phyloP scores from a whole-genome alignment of 1,140 invertebrate genomes.

The Cephus cinctus region DNA sequence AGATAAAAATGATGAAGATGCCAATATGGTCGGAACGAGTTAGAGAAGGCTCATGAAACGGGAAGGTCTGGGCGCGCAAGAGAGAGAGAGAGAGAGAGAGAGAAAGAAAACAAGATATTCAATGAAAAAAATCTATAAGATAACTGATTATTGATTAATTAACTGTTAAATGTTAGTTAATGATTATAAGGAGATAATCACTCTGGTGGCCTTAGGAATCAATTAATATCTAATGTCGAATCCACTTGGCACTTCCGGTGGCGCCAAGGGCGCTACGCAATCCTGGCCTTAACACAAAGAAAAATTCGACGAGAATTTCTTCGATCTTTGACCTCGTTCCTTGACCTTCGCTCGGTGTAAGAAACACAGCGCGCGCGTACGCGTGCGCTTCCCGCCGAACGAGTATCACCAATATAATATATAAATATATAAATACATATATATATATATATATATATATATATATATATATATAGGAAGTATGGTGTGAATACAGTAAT shows the following conservation, averaged over 20 bases:
- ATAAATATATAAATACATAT: too few relatives aligned
- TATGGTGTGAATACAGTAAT: too few relatives aligned
- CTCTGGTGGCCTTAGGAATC: conserved; percentile 52
- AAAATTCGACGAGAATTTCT: too few relatives aligned
- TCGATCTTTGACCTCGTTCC: conserved; percentile 10
- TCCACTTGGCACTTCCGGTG: conserved; percentile 34
- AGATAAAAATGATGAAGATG: neutral
- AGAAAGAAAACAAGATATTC: conserved; percentile 12
- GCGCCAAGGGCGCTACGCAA: too few relatives aligned
- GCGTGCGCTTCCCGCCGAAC: too few relatives aligned
- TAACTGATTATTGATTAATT: conserved; percentile 15
- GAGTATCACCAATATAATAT: too few relatives aligned
- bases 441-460: too few relatives aligned
- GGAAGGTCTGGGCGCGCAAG: neutral
- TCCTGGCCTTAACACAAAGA: too few relatives aligned
- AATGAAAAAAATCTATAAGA: conserved; percentile 11
- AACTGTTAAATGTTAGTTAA: conserved; percentile 41
- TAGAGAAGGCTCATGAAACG: neutral
- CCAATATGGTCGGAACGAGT: conserved; percentile 3
- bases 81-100: conserved; percentile 2
- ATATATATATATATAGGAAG: too few relatives aligned
- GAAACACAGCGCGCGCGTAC: conserved; percentile 2
- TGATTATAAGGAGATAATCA: conserved; percentile 47
- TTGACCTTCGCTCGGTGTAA: conserved; percentile 8
- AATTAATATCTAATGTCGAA: conserved; percentile 44